Percentiles rank a stretch among this genome's conserved stretches.
phyloP scores from a whole-genome alignment of 2,113 vertebrate genomes.

The Panthera uncia region DNA sequence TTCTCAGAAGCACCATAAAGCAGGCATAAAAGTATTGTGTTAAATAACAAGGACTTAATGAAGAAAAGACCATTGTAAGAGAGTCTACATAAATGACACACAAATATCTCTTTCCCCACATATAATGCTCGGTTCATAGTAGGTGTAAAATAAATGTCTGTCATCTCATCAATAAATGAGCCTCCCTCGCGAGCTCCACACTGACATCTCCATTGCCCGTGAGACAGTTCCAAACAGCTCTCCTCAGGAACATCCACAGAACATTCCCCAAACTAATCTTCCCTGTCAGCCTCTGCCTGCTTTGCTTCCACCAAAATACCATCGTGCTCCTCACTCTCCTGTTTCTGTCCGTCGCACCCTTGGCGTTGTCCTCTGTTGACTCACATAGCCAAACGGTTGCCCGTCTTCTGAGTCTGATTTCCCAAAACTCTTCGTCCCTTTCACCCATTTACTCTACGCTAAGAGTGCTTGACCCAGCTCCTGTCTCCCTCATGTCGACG shows the following conservation, averaged over 20 bases:
- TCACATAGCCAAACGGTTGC: background rate
- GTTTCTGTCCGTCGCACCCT: background rate
- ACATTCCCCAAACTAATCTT: background rate
- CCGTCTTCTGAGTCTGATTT: background rate
- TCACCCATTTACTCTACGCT: background rate
- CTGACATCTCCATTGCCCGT: background rate
- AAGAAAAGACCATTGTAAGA: conserved; percentile 15
- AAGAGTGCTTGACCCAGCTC: background rate
- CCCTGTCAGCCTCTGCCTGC: background rate
- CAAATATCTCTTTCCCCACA: background rate
- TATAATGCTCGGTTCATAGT: background rate
- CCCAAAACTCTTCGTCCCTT: background rate
- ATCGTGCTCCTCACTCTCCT: background rate
- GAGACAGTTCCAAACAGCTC: background rate
- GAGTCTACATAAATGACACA: background rate
- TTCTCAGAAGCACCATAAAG: background rate
- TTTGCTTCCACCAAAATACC: background rate
- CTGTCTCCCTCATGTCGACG: background rate
- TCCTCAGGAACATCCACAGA: background rate
- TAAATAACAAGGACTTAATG: conserved; percentile 7
- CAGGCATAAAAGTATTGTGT: background rate
- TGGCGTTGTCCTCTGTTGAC: background rate
- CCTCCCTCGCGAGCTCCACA: background rate
- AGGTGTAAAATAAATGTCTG: conserved; percentile 32
- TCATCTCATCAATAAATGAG: background rate